Conservation (phyloP, 2,113 vertebrate species). For the Paramormyrops kingsleyae region DNA sequence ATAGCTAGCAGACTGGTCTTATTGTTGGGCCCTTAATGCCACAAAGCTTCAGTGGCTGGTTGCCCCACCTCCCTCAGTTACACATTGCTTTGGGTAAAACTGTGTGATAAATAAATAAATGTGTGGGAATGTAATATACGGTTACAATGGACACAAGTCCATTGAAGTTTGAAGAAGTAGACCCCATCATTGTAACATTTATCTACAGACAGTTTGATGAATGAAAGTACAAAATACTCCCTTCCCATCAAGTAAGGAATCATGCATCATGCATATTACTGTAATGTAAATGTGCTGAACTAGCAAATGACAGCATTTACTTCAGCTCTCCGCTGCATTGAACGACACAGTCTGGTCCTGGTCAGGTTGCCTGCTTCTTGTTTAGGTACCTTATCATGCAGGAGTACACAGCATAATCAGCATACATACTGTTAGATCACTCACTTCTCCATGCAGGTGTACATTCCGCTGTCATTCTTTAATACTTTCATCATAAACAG, state of each 20-base stretch:
- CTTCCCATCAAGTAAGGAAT: background rate
- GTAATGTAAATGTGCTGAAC: background rate
- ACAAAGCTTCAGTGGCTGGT: no score
- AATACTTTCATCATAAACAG: background rate
- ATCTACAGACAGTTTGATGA: background rate
- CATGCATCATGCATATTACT: background rate
- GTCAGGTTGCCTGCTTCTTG: background rate
- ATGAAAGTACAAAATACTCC: background rate
- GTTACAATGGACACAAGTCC: background rate
- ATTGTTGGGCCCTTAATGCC: no score
- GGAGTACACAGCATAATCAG: background rate
- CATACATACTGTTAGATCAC: background rate
- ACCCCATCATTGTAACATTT: background rate
- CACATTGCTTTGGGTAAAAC: background rate
- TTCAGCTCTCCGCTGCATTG: background rate
- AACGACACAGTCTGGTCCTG: background rate
- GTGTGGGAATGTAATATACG: background rate
- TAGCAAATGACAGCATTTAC: background rate
- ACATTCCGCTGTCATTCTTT: background rate
- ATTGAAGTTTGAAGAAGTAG: background rate
- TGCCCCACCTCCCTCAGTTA: background rate
- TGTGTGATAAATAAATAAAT: background rate
- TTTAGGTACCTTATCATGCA: background rate
- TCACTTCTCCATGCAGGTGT: background rate
- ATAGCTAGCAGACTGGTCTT: no score